These are phyloP conservation scores for Sebastes hopkinsi DNA, from an alignment of 2,797 vertebrate species.

Conservation along the genomic window DNA sequence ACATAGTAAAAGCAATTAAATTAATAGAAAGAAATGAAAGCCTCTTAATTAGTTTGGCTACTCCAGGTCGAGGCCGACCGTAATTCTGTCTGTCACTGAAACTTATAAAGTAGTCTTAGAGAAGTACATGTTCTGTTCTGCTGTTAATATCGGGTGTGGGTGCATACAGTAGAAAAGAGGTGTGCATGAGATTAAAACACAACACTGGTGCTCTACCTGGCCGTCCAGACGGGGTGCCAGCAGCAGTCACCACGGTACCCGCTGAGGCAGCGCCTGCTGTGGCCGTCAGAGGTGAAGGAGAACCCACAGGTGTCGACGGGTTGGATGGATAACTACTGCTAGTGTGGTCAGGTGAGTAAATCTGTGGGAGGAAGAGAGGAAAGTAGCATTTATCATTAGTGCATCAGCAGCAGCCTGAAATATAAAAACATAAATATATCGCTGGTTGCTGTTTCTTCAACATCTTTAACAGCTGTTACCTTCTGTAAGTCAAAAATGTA, in stretches of 20 bases:
- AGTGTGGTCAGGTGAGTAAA: conserved; percentile 99
- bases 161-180: neutral
- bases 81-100: conserved; percentile 13
- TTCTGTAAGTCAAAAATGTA: conserved; percentile 55
- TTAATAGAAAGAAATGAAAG: conserved; percentile 45
- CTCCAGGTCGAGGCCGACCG: conserved; percentile 18
- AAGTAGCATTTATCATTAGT: conserved; percentile 25
- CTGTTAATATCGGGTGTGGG: neutral
- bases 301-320: conserved; percentile 97
- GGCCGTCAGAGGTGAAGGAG: conserved; percentile 95
- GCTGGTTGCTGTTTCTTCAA: conserved; percentile 17
- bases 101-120: conserved; percentile 5
- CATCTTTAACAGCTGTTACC: conserved; percentile 60
- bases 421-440: neutral
- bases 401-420: conserved; percentile 12
- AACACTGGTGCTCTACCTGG: conserved; percentile 68
- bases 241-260: conserved; percentile 74
- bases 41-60: conserved; percentile 32
- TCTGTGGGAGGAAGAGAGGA: conserved; percentile 81
- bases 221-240: conserved; percentile 72
- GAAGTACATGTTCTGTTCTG: neutral
- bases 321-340: conserved; percentile 99
- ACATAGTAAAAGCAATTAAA: conserved; percentile 43
- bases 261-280: conserved; percentile 78
- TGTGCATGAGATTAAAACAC: conserved; percentile 28